phyloP scores from a whole-genome alignment of 2,888 invertebrate species.

The Epiperipatus broadwayi region DNA sequence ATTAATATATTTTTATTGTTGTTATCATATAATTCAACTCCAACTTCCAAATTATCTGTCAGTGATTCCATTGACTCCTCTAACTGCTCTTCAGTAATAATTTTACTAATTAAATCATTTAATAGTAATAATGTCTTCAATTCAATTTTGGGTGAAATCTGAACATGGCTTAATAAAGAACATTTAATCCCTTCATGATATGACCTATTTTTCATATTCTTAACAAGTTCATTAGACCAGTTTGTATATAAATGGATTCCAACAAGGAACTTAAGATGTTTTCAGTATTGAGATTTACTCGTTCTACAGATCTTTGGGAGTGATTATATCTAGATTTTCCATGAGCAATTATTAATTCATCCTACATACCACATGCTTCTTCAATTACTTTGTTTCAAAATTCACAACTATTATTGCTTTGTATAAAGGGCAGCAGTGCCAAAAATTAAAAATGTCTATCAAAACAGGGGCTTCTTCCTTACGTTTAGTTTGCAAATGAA shows the following conservation, averaged over 20 bases:
- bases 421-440: constrained; percentile 16
- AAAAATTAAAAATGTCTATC: constrained; percentile 16
- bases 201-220: constrained; percentile 14
- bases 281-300: constrained; percentile 14
- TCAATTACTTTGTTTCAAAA: constrained; percentile 15
- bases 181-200: constrained; percentile 16
- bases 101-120: constrained; percentile 10
- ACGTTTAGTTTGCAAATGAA: constrained; percentile 17
- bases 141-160: constrained; percentile 14
- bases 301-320: constrained; percentile 14
- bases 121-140: constrained; percentile 11
- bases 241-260: constrained; percentile 15
- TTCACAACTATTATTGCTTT: constrained; percentile 16
- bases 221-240: constrained; percentile 17
- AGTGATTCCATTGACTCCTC: not conserved
- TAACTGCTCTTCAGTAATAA: constrained; percentile 10
- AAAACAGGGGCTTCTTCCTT: constrained; percentile 15
- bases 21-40: too few relatives aligned
- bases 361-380: constrained; percentile 14
- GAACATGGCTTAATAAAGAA: constrained; percentile 14
- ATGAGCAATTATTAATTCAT: constrained; percentile 13
- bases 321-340: constrained; percentile 14
- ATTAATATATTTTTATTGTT: too few relatives aligned
- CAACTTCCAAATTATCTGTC: too few relatives aligned
- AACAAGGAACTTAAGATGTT: constrained; percentile 16